Percentiles rank a stretch among this genome's conserved stretches.
Evolutionary conservation across 2,797 vertebrate species (phyloP).

Genomic region (Neosilurus mollespiculum): DNA sequence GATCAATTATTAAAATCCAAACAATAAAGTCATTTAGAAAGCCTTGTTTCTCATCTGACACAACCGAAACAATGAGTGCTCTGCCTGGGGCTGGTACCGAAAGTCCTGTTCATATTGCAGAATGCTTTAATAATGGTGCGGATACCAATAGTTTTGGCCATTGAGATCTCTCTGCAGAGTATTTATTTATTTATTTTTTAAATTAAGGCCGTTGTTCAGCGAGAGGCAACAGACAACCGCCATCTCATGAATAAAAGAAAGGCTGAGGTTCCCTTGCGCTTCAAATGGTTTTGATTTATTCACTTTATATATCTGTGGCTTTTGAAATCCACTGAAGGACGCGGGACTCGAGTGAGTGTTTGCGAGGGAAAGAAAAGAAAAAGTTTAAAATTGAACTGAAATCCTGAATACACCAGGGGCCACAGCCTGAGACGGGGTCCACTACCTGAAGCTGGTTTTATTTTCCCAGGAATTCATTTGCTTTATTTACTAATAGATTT

Average conservation of each 20-base stretch:
- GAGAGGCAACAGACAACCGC: constrained; percentile 1
- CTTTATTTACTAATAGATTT: background rate
- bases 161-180: background rate
- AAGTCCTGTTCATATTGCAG: background rate
- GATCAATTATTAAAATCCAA: constrained; percentile 53
- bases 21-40: constrained; percentile 46
- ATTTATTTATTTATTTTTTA: background rate
- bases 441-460: background rate
- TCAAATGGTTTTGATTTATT: constrained; percentile 31
- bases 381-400: background rate
- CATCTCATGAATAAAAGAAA: constrained; percentile 43
- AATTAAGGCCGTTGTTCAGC: constrained; percentile 22
- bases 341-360: background rate
- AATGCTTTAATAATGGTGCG: constrained; percentile 8
- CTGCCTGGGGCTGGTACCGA: constrained; percentile 8
- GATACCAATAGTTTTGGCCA: background rate
- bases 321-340: constrained; percentile 5
- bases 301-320: constrained; percentile 10
- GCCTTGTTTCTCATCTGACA: constrained; percentile 35
- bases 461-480: background rate
- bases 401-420: background rate
- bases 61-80: background rate
- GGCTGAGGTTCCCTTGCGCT: constrained; percentile 23
- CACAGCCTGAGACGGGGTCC: no score
- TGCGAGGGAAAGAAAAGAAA: background rate